Base-by-base conservation (phyloP, 2,113 vertebrate species). In the Cygnus buccinator region DNA sequence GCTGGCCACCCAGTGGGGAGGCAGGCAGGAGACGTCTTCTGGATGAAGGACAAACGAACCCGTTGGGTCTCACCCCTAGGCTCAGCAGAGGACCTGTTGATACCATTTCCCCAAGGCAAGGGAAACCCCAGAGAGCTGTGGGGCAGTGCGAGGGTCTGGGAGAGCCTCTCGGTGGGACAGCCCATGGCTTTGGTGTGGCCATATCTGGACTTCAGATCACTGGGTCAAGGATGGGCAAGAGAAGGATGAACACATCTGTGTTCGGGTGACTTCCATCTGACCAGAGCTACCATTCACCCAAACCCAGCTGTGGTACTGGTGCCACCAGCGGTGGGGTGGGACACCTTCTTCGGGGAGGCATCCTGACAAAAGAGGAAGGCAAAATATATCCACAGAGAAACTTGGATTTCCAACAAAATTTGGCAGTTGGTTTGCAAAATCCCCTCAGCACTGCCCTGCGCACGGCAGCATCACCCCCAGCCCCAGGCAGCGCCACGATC, bases 401-500 rank as follows among this genome's bases (percentile, higher is more conserved):
- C 26, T 29, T 54, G 13, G 17, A 14, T 59, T 80, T 63, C 23
- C 70, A 86, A 35, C 20, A 65, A 20, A 2, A 48, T 35, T 48
- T 59, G 20, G 4, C 5, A 0, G 2, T 8, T 21, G 17, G 28
- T 54, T 77, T 77, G 44, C 28, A 71, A 59, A 70, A 72, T 54
- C n/a, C 28, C 33, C 52, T 73, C 54, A 0, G 0, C 26, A 33
- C 9, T 4, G 5, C 46, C 41, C 44, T 46, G 61, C n/a, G 9
- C 18, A 29, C 0, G 0, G 65, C 79, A 84, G 16, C 58, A 31
- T 7, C n/a, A 18, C 10, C 54, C 26, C 20, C 43, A 16, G 58
- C 10, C 74, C 16, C 0, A 43, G 52, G 52, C 55, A 75, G 31
- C 7, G 44, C 50, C 75, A n/a, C 1, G 0, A 46, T 79, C 2